Evolutionary conservation across 23 tunicate genomes (phyloP), one percentile per base, ranked within the genome.

Genomic region (Aplidium turbinatum): DNA sequence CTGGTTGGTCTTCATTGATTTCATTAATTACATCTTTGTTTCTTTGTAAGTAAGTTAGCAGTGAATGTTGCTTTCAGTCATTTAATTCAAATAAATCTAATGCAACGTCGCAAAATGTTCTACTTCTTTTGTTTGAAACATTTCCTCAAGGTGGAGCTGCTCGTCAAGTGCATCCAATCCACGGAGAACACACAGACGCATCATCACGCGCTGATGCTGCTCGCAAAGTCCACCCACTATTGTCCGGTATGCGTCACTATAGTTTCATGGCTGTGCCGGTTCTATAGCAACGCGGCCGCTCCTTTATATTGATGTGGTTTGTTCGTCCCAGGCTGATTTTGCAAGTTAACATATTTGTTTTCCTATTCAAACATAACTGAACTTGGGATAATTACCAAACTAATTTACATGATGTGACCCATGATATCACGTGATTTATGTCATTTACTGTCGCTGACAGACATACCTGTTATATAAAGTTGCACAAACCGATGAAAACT

Each of bases 171-270:
- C 55, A 66, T 87, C 33, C 81, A 73, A 32, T 63, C 80, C 16
- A 64, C 82, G 5, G 75, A 57, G 29, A 87, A 87, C 70, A 38
- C 78, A 4, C 81, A 79, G 31, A 74, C 75, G n/a, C 80, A 73
- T 57, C 85, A 80, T 31, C 81, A 79, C 19, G 86, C 94, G 38
- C 39, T 87, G 33, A 46, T 87, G 53, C 64, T 87, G 0, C 48
- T 87, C 29, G 78, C 86, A 35, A 48, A 66, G 31, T 19, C 77
- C 24, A 86, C 80, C 26, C 29, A 67, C 0, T 39, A 70, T 31
- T 73, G 75, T 33, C 94, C 94, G 32, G 91, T 85, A 58, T 77
- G 76, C 23, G n/a, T n/a, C n/a, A n/a, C n/a, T n/a, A n/a, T n/a
- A n/a, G n/a, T n/a, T n/a, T n/a, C n/a, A n/a, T n/a, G n/a, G n/a